These are phyloP conservation scores for Perccottus glenii DNA, from an alignment of 2,113 vertebrate genomes.

Conservation along the genomic window DNA sequence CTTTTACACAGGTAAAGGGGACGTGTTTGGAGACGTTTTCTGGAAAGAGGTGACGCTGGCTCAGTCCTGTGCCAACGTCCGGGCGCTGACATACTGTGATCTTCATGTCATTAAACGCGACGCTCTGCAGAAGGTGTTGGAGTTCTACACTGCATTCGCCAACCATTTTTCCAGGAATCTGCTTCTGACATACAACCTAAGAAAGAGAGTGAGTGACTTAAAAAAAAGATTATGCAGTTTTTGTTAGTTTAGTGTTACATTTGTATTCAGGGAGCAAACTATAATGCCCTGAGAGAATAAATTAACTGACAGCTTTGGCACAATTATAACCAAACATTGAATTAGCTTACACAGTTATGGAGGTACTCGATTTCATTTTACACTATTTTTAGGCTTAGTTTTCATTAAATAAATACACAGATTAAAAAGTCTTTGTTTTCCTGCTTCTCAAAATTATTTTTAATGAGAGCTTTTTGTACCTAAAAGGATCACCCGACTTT, in stretches of 20 bases:
- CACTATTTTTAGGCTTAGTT: background rate
- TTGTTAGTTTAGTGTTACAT: background rate
- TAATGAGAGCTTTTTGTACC: background rate
- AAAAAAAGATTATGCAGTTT: background rate
- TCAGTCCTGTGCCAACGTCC: slow-evolving; percentile 95
- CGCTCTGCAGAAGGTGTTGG: slow-evolving; percentile 96
- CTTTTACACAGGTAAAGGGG: slow-evolving; percentile 89
- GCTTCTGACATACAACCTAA: slow-evolving; percentile 95
- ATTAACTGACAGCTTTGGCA: background rate
- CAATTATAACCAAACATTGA: background rate
- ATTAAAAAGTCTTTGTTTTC: background rate
- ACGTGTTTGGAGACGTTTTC: slow-evolving; percentile 98
- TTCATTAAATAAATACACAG: background rate
- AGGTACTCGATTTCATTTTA: background rate
- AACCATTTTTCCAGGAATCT: slow-evolving; percentile 99
- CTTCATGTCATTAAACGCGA: slow-evolving; percentile 98
- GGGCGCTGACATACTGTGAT: slow-evolving; percentile 97
- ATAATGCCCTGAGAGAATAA: background rate
- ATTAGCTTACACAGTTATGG: background rate
- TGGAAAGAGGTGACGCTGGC: slow-evolving; percentile 97
- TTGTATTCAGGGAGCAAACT: background rate
- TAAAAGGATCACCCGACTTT: background rate
- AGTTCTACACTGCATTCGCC: slow-evolving; percentile 98
- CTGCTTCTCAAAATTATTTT: background rate
- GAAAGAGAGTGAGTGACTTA: slow-evolving; percentile 88